Percentiles rank a stretch among this genome's conserved stretches.
phyloP scores from a whole-genome alignment of 2,797 vertebrate species.

The Natrix natrix region DNA sequence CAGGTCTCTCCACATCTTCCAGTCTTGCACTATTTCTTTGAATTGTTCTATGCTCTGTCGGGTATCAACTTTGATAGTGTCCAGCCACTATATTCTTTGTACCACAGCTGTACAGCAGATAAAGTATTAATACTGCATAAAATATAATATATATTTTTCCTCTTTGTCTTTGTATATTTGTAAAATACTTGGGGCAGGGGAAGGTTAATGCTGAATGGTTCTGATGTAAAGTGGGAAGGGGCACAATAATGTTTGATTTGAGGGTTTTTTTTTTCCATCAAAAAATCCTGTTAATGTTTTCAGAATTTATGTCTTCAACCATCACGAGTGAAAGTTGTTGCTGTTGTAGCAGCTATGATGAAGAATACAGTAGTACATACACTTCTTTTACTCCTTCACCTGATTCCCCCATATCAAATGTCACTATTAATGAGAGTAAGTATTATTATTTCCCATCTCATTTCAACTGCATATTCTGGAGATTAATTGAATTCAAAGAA shows the following conservation, averaged over 20 bases:
- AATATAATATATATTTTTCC: background rate
- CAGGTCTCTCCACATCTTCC: background rate
- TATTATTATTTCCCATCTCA: background rate
- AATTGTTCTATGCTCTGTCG: background rate
- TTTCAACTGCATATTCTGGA: background rate
- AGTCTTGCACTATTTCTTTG: background rate
- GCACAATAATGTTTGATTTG: background rate
- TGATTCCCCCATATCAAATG: background rate
- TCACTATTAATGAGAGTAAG: background rate
- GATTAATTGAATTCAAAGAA: background rate
- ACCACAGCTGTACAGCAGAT: background rate
- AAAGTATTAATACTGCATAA: background rate
- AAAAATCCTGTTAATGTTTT: background rate
- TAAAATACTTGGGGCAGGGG: background rate
- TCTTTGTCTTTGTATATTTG: background rate
- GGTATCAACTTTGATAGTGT: background rate
- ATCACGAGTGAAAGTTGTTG: rapidly evolving
- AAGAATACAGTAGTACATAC: background rate
- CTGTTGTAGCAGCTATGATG: background rate
- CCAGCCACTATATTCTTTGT: background rate
- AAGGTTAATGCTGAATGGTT: background rate
- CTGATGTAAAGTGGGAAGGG: background rate
- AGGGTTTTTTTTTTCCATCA: background rate
- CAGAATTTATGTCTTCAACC: background rate
- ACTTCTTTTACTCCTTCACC: background rate